Conservation (phyloP, 2,888 invertebrate genomes). For the Lingula anatina region DNA sequence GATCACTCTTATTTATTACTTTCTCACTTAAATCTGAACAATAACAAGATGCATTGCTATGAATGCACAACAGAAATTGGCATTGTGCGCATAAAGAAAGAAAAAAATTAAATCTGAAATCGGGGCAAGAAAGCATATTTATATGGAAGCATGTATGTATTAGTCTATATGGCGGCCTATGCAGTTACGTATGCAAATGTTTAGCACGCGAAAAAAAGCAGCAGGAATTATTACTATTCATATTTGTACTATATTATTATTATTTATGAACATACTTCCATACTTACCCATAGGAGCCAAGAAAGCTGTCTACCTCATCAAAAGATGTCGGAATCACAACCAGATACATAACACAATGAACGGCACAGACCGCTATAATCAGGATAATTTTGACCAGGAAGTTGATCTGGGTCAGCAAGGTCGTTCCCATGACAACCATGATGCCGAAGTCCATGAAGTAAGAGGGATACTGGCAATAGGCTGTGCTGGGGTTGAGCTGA, state of each 20-base stretch:
- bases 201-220: too few relatives aligned
- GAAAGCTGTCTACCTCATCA: slow-evolving; percentile 18
- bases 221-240: too few relatives aligned
- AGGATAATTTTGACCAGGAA: slow-evolving; percentile 66
- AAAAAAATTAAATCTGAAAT: too few relatives aligned
- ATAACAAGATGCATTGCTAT: too few relatives aligned
- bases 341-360: slow-evolving; percentile 24
- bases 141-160: background rate
- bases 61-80: too few relatives aligned
- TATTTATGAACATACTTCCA: background rate
- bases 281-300: slow-evolving; percentile 59
- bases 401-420: slow-evolving; percentile 68
- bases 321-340: slow-evolving; percentile 14
- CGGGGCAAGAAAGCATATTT: too few relatives aligned
- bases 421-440: slow-evolving; percentile 65
- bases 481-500: slow-evolving; percentile 11
- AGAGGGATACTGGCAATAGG: slow-evolving; percentile 64
- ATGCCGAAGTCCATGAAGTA: slow-evolving; percentile 70
- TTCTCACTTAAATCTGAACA: too few relatives aligned
- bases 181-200: background rate
- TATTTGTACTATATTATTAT: too few relatives aligned
- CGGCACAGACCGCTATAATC: slow-evolving; percentile 60
- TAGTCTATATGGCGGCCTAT: background rate
- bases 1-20: too few relatives aligned
- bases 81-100: too few relatives aligned